These are phyloP conservation scores for Macrosoma leucophasiata DNA, from an alignment of 2,888 invertebrate genomes.

Conservation along the genomic window DNA sequence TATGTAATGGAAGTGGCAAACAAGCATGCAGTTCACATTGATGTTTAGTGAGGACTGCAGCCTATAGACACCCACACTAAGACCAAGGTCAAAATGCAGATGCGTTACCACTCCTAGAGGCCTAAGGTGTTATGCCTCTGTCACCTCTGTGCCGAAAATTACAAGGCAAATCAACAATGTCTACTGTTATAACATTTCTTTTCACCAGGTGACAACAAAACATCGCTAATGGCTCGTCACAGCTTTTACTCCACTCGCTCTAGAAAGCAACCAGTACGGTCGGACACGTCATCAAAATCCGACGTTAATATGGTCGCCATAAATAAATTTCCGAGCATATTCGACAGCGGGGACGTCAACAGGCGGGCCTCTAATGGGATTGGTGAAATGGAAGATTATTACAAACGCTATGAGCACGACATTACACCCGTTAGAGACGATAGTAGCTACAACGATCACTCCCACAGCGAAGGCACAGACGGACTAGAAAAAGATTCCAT, in stretches of 20 bases:
- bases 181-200: too few relatives aligned
- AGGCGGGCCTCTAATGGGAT: constrained; percentile 1
- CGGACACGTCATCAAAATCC: constrained; percentile 17
- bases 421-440: constrained; percentile 50
- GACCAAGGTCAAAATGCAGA: too few relatives aligned
- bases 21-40: too few relatives aligned
- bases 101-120: too few relatives aligned
- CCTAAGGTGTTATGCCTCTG: too few relatives aligned
- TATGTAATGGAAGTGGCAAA: too few relatives aligned
- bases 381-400: constrained; percentile 46
- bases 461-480: constrained; percentile 21
- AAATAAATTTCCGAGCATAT: constrained; percentile 9
- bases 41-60: too few relatives aligned
- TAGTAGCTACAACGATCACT: constrained; percentile 20
- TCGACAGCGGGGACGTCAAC: constrained; percentile 11
- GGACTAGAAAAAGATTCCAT: constrained; percentile 31
- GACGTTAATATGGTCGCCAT: constrained; percentile 8
- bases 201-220: constrained; percentile 7
- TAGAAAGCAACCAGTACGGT: constrained; percentile 18
- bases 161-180: too few relatives aligned
- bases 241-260: constrained; percentile 28
- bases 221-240: constrained; percentile 27
- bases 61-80: too few relatives aligned
- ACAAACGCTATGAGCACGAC: constrained; percentile 52
- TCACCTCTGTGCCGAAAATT: too few relatives aligned